Evolutionary conservation across 2,888 invertebrate species (phyloP).

Genomic region (Rotaria magnacalcarata): DNA sequence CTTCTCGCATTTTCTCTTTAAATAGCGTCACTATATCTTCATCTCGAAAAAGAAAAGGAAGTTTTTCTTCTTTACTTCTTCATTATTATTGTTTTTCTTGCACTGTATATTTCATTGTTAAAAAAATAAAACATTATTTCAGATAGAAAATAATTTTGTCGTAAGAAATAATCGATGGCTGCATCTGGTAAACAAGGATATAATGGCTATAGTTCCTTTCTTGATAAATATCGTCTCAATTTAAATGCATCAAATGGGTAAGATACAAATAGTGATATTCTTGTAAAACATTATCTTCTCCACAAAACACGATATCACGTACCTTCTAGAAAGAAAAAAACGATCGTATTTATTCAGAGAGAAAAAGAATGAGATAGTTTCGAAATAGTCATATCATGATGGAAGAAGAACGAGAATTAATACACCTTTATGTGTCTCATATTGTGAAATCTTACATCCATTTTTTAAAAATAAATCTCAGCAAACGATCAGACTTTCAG

Average conservation of each 20-base stretch:
- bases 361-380: background rate
- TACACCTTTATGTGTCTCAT: background rate
- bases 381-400: background rate
- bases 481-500: no score
- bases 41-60: background rate
- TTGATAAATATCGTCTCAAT: conserved; percentile 19
- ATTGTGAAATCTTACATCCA: no score
- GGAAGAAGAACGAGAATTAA: background rate
- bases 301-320: background rate
- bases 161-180: background rate
- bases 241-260: background rate
- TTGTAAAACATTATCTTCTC: background rate
- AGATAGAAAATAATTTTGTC: background rate
- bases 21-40: background rate
- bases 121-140: background rate
- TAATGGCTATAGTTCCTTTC: background rate
- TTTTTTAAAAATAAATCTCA: no score
- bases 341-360: background rate
- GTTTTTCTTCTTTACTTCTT: background rate
- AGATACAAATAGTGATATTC: background rate
- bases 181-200: background rate
- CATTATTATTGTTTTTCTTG: background rate
- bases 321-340: background rate
- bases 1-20: background rate
- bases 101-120: background rate